Evolutionary conservation across 2,797 vertebrate species (phyloP).

Genomic region (Notolepis coatsorum): DNA sequence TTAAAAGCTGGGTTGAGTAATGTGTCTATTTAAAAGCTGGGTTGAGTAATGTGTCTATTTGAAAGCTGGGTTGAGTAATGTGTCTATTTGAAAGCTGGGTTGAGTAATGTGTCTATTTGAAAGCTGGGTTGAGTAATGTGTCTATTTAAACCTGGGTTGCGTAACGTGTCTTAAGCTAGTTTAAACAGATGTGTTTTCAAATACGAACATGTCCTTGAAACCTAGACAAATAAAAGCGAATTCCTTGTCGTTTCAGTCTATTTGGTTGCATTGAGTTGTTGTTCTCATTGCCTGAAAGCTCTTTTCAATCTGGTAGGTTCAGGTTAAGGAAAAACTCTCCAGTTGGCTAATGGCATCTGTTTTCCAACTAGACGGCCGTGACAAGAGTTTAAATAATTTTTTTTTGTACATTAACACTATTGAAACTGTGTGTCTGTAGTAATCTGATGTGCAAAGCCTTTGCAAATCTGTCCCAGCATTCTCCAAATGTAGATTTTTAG

Average conservation of each 20-base stretch:
- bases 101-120: no score
- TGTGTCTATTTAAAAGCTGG: no score
- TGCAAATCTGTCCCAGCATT: constrained; percentile 20
- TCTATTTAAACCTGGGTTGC: no score
- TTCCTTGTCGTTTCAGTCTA: not conserved
- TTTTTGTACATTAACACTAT: constrained; percentile 12
- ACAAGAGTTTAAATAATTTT: constrained; percentile 36
- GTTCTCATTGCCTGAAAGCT: not conserved
- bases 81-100: no score
- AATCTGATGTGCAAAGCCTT: constrained; percentile 30
- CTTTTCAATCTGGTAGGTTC: not conserved
- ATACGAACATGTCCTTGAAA: no score
- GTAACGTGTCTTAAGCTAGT: no score
- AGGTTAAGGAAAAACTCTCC: not conserved
- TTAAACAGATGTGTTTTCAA: constrained; percentile 3
- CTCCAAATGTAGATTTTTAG: constrained; percentile 9
- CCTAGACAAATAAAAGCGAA: no score
- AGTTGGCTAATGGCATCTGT: not conserved
- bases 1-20: no score
- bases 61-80: no score
- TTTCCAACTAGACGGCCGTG: constrained; percentile 21
- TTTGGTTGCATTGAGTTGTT: not conserved
- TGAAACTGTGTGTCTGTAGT: constrained; percentile 14
- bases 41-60: no score
- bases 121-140: no score